Evolutionary conservation across 2,113 vertebrate genomes (phyloP), one percentile per base, ranked within the genome.

Genomic region (Pterocles burchelli): DNA sequence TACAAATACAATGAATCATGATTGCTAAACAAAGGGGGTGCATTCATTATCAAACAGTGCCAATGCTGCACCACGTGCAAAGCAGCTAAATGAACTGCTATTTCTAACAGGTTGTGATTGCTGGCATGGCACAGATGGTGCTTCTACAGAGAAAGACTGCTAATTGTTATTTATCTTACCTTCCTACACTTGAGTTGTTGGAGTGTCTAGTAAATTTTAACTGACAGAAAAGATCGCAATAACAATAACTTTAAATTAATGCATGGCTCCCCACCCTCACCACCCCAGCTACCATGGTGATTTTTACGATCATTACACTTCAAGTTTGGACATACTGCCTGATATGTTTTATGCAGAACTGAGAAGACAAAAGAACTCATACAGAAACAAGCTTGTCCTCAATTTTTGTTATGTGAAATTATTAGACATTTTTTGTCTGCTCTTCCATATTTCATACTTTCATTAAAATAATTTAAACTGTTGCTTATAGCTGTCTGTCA

Each of bases 131-230:
- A 76, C 62, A 71, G 84, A 88, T 70, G 62, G n/a, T 66, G 55
- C 73, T 89, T 78, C 85, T 67, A 55, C 71, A 49, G 25, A 66
- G 61, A 81, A 89, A 73, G 29, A 29, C 62, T 31, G 78, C 66
- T 94, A 57, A 72, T 68, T 78, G 25, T 61, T 85, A 74, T 95
- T 95, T 93, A 72, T 87, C 68, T 82, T 78, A 54, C 51, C 91
- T 88, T 70, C 79, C 90, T 63, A 11, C 41, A 11, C 45, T 85
- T 90, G 41, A n/a, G 9, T 13, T 84, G 41, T 14, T 80, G 59
- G 57, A 85, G 65, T 22, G 18, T 11, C 81, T 86, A 66, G 31
- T 80, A 88, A 71, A 89, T 71, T 63, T 36, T 17, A 62, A 71
- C 73, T 73, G 91, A 52, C 61, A 88, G 19, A 77, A 70, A 80